phyloP scores from a whole-genome alignment of 1,140 invertebrate species.

The Tenebrio molitor region DNA sequence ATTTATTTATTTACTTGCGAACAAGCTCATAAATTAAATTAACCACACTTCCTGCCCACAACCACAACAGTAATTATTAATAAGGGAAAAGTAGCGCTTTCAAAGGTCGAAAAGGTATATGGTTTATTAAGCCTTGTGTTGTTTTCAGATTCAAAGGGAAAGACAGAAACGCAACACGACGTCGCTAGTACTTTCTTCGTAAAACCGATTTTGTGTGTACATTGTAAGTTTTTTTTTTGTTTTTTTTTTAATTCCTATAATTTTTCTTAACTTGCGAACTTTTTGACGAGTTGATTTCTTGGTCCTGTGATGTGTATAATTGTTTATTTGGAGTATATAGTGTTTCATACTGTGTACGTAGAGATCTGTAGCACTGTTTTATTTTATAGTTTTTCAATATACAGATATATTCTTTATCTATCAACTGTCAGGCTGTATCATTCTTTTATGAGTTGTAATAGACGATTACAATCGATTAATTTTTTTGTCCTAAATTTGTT shows the following conservation, averaged over 20 bases:
- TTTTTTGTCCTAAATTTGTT: conserved; percentile 40
- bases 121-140: background rate
- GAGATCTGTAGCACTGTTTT: too few relatives aligned
- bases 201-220: conserved; percentile 69
- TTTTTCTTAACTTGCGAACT: too few relatives aligned
- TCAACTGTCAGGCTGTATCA: background rate
- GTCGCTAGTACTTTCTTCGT: conserved; percentile 66
- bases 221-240: conserved; percentile 67
- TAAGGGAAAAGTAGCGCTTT: conserved; percentile 21
- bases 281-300: too few relatives aligned
- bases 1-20: conserved; percentile 30
- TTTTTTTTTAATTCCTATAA: conserved; percentile 20
- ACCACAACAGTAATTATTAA: conserved; percentile 2
- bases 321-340: too few relatives aligned
- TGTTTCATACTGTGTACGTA: too few relatives aligned
- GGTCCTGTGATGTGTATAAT: conserved; percentile 1
- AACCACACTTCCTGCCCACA: conserved; percentile 11
- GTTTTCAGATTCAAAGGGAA: conserved; percentile 39
- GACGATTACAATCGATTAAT: conserved; percentile 18
- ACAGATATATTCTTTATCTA: conserved; percentile 5
- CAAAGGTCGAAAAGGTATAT: background rate
- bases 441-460: background rate
- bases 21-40: conserved; percentile 7
- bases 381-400: too few relatives aligned
- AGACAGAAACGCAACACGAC: conserved; percentile 15